phyloP scores from a whole-genome alignment of 2,888 invertebrate species.

The Phragmatobia fuliginosa region DNA sequence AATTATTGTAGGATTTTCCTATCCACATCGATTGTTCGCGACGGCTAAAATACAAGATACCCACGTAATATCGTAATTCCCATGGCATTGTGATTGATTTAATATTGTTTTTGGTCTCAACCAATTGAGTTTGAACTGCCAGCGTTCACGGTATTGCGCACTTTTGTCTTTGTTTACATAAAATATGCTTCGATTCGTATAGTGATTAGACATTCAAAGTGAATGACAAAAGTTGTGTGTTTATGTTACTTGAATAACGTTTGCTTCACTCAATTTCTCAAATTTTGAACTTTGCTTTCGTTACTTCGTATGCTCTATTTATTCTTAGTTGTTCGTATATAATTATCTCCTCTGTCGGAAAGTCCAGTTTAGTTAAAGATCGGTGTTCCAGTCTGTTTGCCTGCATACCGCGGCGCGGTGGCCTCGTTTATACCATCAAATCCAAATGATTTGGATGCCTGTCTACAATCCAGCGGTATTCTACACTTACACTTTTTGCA shows the following conservation, averaged over 20 bases:
- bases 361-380: conserved; percentile 64
- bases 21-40: background rate
- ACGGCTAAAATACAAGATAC: background rate
- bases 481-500: conserved; percentile 44
- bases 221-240: conserved; percentile 10
- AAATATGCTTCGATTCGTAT: background rate
- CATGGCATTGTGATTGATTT: conserved; percentile 48
- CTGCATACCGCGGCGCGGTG: conserved; percentile 66
- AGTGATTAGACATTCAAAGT: conserved; percentile 21
- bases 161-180: background rate
- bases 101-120: conserved; percentile 29
- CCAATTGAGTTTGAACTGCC: conserved; percentile 21
- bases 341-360: conserved; percentile 51
- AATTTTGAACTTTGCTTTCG: conserved; percentile 1
- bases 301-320: conserved; percentile 15
- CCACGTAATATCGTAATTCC: conserved; percentile 35
- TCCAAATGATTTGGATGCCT: conserved; percentile 64
- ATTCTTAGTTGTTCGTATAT: conserved; percentile 30
- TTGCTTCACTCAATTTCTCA: background rate
- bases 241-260: conserved; percentile 5
- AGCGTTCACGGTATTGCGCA: background rate
- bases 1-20: background rate
- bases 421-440: conserved; percentile 63
- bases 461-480: conserved; percentile 50
- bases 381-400: conserved; percentile 78